Base-by-base conservation (phyloP, 1,140 invertebrate genomes). In the Heliconius nattereri region DNA sequence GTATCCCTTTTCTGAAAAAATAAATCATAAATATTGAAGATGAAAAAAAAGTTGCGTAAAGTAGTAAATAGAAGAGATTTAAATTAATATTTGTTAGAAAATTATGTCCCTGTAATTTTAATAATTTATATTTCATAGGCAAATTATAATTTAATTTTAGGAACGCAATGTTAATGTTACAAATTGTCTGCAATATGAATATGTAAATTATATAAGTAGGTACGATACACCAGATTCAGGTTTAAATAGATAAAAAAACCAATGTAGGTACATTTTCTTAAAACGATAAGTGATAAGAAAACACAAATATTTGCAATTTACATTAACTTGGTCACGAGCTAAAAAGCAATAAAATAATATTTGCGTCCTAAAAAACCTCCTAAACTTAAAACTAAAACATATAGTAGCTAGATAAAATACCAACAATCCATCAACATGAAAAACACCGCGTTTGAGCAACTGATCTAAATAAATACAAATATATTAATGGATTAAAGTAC, bases 361-460 rank as follows among this genome's bases (percentile, higher is more conserved):
- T 66, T 66, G 60, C 60, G 8, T 29, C 11, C 8, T 29, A 60
- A 11, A 26, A 26, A 29, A 26, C n/a, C 60, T 29, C 16, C 26
- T 66, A 66, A 26, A 66, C 60, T 66, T 66, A 66, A 29, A 66
- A 66, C 60, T 66, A 66, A 26, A 29, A 66, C 9, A 60, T 66
- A 66, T 16, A 26, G 23, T 19, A 29, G n/a, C 54, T 23, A 66
- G 11, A 66, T 66, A 66, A 29, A 66, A 16, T 29, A 66, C 60
- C 5, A 66, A 66, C 60, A 66, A 66, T 66, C 23, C 60, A 26
- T 66, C 26, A 29, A 29, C 7, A 60, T 60, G 60, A 66, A 66
- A 66, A 26, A 66, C 60, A 66, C 26, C 60, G 9, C 60, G 23
- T 66, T 66, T 66, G 60, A 66, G 60, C 60, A 66, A 66, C 26